These are phyloP conservation scores for Thalassaphorura encarpata DNA, from an alignment of 1,140 invertebrate genomes.

Conservation along the genomic window DNA sequence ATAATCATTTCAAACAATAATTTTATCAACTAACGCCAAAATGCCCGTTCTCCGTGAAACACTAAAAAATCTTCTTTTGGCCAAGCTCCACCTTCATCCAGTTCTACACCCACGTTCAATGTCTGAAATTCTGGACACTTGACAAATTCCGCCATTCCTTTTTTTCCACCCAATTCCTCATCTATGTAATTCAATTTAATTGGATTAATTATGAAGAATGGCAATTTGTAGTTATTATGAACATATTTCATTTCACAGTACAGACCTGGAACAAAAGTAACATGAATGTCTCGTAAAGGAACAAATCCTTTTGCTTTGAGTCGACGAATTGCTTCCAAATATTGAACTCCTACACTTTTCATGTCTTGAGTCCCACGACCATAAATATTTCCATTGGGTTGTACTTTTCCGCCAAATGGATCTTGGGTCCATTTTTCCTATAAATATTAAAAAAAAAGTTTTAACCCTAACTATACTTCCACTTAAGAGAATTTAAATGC, in stretches of 20 bases:
- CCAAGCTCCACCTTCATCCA: slow-evolving; percentile 77
- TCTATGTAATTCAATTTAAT: slow-evolving; percentile 50
- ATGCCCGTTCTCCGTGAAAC: slow-evolving; percentile 63
- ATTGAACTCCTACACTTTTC: slow-evolving; percentile 71
- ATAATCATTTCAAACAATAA: no score
- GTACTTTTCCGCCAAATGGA: no score
- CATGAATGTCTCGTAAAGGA: slow-evolving; percentile 55
- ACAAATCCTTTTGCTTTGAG: slow-evolving; percentile 48
- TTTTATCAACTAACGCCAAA: slow-evolving; percentile 44
- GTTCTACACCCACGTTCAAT: slow-evolving; percentile 76
- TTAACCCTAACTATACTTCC: no score
- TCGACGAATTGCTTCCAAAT: slow-evolving; percentile 62
- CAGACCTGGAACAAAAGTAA: slow-evolving; percentile 59
- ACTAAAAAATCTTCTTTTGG: slow-evolving; percentile 51
- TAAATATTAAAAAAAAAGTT: no score
- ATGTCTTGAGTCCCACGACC: slow-evolving; percentile 72
- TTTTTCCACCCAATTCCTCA: slow-evolving; percentile 77
- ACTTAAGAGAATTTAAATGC: no score
- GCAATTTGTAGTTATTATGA: neutral
- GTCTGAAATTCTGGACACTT: slow-evolving; percentile 61
- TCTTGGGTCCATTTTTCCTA: no score
- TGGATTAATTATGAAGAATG: neutral
- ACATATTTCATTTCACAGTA: neutral
- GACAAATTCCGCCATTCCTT: slow-evolving; percentile 76
- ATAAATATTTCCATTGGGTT: slow-evolving; percentile 73